These are phyloP conservation scores for Oryzias celebensis DNA, from an alignment of 2,113 vertebrate species.

Conservation along the genomic window DNA sequence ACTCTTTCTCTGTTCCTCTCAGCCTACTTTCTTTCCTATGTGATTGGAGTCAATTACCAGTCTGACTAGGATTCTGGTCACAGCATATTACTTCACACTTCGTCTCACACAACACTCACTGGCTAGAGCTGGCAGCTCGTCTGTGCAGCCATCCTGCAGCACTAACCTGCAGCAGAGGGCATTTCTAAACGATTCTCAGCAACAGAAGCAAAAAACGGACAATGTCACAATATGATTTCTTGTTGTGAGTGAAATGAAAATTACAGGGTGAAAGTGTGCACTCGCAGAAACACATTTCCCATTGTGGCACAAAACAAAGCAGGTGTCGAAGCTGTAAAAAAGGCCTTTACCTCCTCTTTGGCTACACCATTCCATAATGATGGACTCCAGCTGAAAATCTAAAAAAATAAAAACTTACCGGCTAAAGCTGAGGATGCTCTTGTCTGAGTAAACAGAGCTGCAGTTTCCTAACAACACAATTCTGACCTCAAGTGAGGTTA, in stretches of 20 bases:
- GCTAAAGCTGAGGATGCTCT: constrained; percentile 4
- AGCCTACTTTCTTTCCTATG: constrained; percentile 2
- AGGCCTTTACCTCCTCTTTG: constrained; percentile 19
- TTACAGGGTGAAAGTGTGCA: constrained; percentile 1
- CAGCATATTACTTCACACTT: constrained; percentile 59
- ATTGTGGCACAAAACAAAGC: neutral
- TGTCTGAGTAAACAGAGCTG: constrained; percentile 30
- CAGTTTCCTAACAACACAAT: constrained; percentile 31
- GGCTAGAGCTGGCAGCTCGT: constrained; percentile 48
- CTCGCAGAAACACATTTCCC: constrained; percentile 5
- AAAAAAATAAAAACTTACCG: neutral
- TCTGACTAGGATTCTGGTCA: constrained; percentile 42
- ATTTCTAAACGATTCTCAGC: constrained; percentile 6
- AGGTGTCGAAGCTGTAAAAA: constrained; percentile 1
- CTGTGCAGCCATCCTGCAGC: constrained; percentile 56
- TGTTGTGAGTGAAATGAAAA: constrained; percentile 17
- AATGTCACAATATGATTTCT: constrained; percentile 25
- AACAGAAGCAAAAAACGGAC: constrained; percentile 21
- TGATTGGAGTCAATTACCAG: constrained; percentile 36
- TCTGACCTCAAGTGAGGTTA: constrained; percentile 39
- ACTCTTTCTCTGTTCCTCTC: constrained; percentile 6
- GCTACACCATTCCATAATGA: constrained; percentile 13
- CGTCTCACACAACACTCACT: constrained; percentile 57
- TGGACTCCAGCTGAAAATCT: neutral
- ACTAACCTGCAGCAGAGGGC: constrained; percentile 49